Base-by-base conservation (phyloP, 2,888 invertebrate genomes). In the Diarsia dahlii region DNA sequence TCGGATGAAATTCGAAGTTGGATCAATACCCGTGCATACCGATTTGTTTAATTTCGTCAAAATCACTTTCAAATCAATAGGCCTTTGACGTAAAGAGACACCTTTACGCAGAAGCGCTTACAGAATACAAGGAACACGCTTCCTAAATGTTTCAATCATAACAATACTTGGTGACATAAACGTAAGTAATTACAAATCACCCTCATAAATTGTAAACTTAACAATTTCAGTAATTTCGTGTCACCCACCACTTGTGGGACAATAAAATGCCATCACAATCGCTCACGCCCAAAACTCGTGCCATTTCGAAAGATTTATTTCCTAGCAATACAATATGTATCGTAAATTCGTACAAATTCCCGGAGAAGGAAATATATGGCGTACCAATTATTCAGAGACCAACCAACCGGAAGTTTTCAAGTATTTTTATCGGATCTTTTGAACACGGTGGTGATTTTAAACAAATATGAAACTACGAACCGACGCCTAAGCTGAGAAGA, bases 221-320 rank as follows among this genome's bases (percentile, higher is more conserved):
- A 88, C 86, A 89, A 88, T 85, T 82, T 85, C 78, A 86, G 88
- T 88, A 74, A 78, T 75, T 74, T 34, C 48, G 63, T 80, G 81
- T 80, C 79, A 89, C 90, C 90, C 90, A 91, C 89, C 93, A 94
- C 95, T 93, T 89, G 89, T 88, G 83, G 88, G 89, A 93, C 92
- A 90, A 91, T 91, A 90, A 54, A 90, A 91, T 89, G 89, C 86
- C 87, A 86, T 90, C 86, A 93, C 92, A 93, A 94, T 93, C 90
- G 89, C 91, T 91, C 95, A 94, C 94, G 94, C 92, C 91, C 86
- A 89, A 90, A 87, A 91, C 95, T 94, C 95, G 94, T 94, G 95
- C 95, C 92, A 93, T 94, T 94, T 94, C 93, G 85, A 90, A 90
- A 96, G 95, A 96, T 96, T 96, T 96, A 96, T 96, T 92, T 89